phyloP scores from a whole-genome alignment of 1,140 invertebrate species.

The Magallana ariakensis region DNA sequence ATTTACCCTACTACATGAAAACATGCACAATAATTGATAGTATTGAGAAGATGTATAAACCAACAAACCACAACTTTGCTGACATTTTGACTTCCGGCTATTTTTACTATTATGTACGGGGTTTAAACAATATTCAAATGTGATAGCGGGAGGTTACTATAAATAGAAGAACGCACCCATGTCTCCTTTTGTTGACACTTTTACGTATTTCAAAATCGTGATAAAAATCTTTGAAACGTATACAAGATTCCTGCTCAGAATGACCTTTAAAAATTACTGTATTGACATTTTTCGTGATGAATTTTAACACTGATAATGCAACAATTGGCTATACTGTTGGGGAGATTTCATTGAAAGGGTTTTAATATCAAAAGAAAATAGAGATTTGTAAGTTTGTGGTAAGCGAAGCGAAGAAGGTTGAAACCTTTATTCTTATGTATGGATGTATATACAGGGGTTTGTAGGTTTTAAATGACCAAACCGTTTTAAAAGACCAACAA shows the following conservation, averaged over 20 bases:
- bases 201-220: not conserved
- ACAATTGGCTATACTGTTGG: not conserved
- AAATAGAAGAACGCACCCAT: not conserved
- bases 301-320: not conserved
- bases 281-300: not conserved
- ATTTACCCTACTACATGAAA: too few relatives aligned
- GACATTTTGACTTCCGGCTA: not conserved
- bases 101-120: constrained; percentile 14
- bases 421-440: not conserved
- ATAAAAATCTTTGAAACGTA: too few relatives aligned
- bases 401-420: constrained; percentile 4
- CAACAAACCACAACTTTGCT: too few relatives aligned
- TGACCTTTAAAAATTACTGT: too few relatives aligned
- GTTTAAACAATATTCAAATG: not conserved
- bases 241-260: too few relatives aligned
- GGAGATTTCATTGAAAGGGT: not conserved
- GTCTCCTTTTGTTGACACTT: not conserved
- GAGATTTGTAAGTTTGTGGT: not conserved
- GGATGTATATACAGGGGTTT: not conserved
- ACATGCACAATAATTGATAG: too few relatives aligned
- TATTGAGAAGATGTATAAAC: too few relatives aligned
- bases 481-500: constrained; percentile 12
- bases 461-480: not conserved
- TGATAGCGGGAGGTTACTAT: constrained; percentile 4
- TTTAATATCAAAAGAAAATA: constrained; percentile 15